These are phyloP conservation scores for Euglossa dilemma DNA, from an alignment of 1,140 invertebrate genomes.

Conservation along the genomic window DNA sequence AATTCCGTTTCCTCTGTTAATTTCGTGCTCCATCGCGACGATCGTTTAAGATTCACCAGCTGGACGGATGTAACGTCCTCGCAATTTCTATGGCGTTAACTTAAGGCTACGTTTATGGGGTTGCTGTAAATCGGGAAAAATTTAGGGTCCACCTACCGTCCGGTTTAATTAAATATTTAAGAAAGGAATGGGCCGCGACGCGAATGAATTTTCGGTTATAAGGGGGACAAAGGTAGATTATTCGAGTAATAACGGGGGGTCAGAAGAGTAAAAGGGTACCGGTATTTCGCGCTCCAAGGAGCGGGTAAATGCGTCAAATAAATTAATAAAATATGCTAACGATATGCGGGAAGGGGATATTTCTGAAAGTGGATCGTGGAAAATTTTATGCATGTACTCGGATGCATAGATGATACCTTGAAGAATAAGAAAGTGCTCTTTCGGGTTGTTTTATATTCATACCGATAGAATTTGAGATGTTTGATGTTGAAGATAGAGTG, in stretches of 20 bases:
- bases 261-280: background rate
- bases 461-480: too few relatives aligned
- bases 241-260: background rate
- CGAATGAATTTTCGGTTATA: too few relatives aligned
- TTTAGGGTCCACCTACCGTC: background rate
- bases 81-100: conserved; percentile 17
- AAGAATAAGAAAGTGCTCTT: too few relatives aligned
- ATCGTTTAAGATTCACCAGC: conserved; percentile 9
- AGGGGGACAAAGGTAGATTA: background rate
- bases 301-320: background rate
- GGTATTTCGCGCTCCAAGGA: background rate
- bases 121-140: conserved; percentile 17
- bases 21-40: background rate
- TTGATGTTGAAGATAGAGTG: too few relatives aligned
- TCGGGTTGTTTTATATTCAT: too few relatives aligned
- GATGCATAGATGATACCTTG: too few relatives aligned
- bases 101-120: conserved; percentile 27
- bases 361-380: too few relatives aligned
- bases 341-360: background rate
- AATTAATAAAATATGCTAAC: background rate
- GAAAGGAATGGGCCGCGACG: background rate
- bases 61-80: conserved; percentile 3
- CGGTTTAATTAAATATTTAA: conserved; percentile 37
- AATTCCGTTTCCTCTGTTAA: background rate
- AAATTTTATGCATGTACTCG: too few relatives aligned